Conservation (phyloP, 2,797 vertebrate species). For the Monodelphis domestica region DNA sequence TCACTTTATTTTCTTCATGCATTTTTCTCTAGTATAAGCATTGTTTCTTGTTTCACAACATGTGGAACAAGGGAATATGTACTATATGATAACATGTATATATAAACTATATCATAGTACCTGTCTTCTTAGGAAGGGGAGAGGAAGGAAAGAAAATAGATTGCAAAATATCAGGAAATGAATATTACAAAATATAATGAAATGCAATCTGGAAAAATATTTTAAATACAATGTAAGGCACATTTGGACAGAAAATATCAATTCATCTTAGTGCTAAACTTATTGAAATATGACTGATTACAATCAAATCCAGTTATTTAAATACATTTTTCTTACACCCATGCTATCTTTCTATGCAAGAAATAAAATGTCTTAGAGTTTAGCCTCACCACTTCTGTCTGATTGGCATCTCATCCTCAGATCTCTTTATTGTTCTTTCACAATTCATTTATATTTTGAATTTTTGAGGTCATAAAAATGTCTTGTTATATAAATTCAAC, state of each 20-base stretch:
- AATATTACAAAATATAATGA: too few species aligned
- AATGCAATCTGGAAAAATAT: too few species aligned
- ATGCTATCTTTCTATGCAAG: background rate
- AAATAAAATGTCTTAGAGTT: conserved; percentile 46
- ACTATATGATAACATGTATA: too few species aligned
- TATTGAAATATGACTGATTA: conserved; percentile 3
- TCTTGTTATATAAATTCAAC: conserved; percentile 25
- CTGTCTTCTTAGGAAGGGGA: too few species aligned
- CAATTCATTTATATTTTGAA: conserved; percentile 63
- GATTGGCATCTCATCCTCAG: conserved; percentile 56
- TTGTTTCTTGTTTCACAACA: too few species aligned
- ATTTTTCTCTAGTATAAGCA: too few species aligned
- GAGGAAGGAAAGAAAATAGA: too few species aligned
- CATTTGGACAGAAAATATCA: conserved; percentile 29
- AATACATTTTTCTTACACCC: background rate
- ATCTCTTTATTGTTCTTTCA: conserved; percentile 43
- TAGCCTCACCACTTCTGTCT: conserved; percentile 39
- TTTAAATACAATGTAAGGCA: background rate
- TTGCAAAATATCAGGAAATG: too few species aligned
- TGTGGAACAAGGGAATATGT: too few species aligned
- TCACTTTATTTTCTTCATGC: too few species aligned
- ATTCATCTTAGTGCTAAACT: background rate
- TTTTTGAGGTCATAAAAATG: conserved; percentile 29
- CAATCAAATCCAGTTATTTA: background rate
- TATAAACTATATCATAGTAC: too few species aligned